Evolutionary conservation across 1,140 invertebrate species (phyloP), one percentile per base, ranked within the genome.

Genomic region (Bombus terrestris): DNA sequence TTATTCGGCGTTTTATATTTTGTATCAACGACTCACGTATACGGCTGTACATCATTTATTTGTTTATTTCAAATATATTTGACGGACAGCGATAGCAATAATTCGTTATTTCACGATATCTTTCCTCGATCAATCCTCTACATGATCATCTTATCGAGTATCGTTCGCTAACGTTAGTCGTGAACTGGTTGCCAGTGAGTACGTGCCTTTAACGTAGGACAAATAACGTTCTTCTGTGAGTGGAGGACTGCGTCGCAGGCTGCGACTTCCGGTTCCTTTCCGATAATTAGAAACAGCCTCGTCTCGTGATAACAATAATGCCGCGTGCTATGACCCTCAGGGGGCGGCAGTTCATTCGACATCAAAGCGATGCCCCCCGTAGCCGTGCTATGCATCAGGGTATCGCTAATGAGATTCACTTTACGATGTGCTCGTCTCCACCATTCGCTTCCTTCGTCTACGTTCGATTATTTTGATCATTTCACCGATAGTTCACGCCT

Each of bases 371-470:
- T 92, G 90, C 62, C 76, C n/a, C 79, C 72, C 82, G 62, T 85
- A 82, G 82, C 62, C 87, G 80, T 73, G 81, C 59, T 43, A 93
- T 94, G 93, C 93, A 94, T 86, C 93, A 91, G 90, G 89, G 92
- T 92, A 94, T 90, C 92, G 94, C 93, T 95, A 95, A 95, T 95
- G 94, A 94, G 94, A 95, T 95, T 95, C 94, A 95, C 94, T 94
- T 95, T 94, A 93, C 92, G 92, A 92, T 93, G 93, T 93, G 91
- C 92, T 86, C 22, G n/a, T 25, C 28, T 22, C 22, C 53, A 15
- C 6, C 47, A 35, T 28, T 32, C 59, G 39, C 81, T 68, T 71
- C 75, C 83, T 86, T 90, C 81, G 75, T 81, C 86, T 59, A 62
- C 77, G 84, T 91, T 87, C 90, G 90, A 91, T 87, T 87, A 86